Percentiles rank a stretch among this genome's conserved stretches.
phyloP scores from a whole-genome alignment of 2,113 vertebrate genomes.

The Pycnonotus jocosus region DNA sequence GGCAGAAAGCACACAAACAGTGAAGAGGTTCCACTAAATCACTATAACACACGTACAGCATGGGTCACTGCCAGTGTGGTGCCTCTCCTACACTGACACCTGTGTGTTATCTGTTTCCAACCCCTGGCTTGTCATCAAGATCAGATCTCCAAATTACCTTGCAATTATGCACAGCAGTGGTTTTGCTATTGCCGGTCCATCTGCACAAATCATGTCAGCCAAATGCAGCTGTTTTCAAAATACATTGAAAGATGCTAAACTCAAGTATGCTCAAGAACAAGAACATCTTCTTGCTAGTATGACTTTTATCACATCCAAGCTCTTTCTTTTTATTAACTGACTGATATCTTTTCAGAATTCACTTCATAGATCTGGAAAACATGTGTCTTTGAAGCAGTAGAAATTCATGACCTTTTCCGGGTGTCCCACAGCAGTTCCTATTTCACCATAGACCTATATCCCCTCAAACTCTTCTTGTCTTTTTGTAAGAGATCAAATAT shows the following conservation, averaged over 20 bases:
- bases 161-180: background rate
- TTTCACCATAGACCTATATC: background rate
- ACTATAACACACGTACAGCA: background rate
- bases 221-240: background rate
- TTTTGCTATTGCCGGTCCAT: background rate
- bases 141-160: background rate
- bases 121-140: background rate
- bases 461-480: background rate
- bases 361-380: background rate
- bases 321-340: background rate
- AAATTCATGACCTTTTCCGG: background rate
- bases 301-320: background rate
- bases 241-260: background rate
- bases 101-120: background rate
- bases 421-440: fast-evolving
- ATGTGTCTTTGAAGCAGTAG: background rate
- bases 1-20: background rate
- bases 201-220: background rate
- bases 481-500: background rate
- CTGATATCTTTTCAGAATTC: background rate
- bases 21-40: background rate
- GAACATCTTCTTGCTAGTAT: background rate
- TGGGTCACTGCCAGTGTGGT: background rate
- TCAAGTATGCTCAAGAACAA: background rate
- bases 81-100: background rate